Evolutionary conservation across 2,797 vertebrate genomes (phyloP), one percentile per base, ranked within the genome.

Genomic region (Coregonus suidteri): DNA sequence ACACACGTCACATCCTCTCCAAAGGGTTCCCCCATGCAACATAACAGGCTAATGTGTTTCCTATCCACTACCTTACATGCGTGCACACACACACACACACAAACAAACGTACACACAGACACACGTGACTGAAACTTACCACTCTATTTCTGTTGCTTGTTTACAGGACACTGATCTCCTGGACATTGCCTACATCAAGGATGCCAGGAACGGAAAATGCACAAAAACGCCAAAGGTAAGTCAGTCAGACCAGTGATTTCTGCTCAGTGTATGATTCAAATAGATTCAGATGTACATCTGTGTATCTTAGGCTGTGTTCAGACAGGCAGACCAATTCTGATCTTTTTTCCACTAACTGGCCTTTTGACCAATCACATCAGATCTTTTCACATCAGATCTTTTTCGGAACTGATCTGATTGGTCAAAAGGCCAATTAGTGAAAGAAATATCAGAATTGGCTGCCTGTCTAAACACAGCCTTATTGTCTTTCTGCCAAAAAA

Each of bases 201-300:
- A 95, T 81, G 91, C 93, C 79, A 89, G 95, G 73, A 93, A 92
- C 75, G 95, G 94, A 80, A 95, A 93, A 85, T 93, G 88, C 79
- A 91, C 93, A 51, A 95, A 92, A 87, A 89, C 86, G 0, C 94
- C 95, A 76, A 95, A 95, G 94, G 95, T 95, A 93, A 81, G 1
- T 47, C 0, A 34, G 68, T 73, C 77, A 37, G 47, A 2, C 41
- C 41, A 47, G 41, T 47, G 41, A 47, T 11, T 47, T 47, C 41
- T 47, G 41, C 41, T 47, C 41, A 47, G 41, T 47, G 9, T 0
- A 47, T 2, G 41, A 47, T 11, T 47, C 9, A 47, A 47, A 13
- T 47, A 13, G 41, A 47, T 47, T 13, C 41, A 47, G 41, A 13
- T 47, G 41, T 53, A 25, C 11, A 18, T 47, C 65, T 66, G n/a